Evolutionary conservation across 2,797 vertebrate genomes (phyloP), one percentile per base, ranked within the genome.

Genomic region (Lates japonicus): DNA sequence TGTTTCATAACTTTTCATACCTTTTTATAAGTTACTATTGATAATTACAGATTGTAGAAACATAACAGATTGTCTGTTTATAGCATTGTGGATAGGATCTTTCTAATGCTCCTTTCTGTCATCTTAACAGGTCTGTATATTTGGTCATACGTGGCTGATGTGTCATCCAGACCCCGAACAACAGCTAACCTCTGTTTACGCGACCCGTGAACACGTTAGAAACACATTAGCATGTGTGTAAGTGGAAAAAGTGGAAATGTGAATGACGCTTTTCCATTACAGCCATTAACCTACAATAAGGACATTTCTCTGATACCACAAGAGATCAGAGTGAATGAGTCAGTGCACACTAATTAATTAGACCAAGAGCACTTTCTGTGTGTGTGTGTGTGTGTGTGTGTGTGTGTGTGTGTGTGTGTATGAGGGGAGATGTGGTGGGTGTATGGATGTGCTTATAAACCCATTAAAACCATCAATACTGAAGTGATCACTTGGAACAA

Each of bases 381-480:
- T 70, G 62, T 78, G n/a, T 59, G 7, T 70, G 58, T 63, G 58
- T 71, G 66, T 64, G 57, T 70, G 58, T 63, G 58, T 71, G 66
- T 64, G 57, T 25, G 48, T 69, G 46, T 22, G 39, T 46, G 48
- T 55, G 59, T 39, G 37, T 59, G 57, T 69, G 64, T 33, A 35
- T 61, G 49, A 7, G 46, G 62, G 51, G 55, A 10, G 25, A 11
- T 59, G 5, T 4, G 7, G 59, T 42, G 39, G 5, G 66, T 69
- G 54, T 46, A 25, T 74, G 14, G 62, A 59, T 69, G 55, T 60
- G 35, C 65, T 77, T 79, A 65, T 75, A 84, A 84, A 88, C 61
- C 90, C 87, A 91, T 94, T 92, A 91, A 89, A 84, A 70, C 31
- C 81, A 72, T 90, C 89, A 79, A 94, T 93, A 90, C 60, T 74